Conservation (phyloP, 2,888 invertebrate species). For the Hermaeophaga mercurialis region DNA sequence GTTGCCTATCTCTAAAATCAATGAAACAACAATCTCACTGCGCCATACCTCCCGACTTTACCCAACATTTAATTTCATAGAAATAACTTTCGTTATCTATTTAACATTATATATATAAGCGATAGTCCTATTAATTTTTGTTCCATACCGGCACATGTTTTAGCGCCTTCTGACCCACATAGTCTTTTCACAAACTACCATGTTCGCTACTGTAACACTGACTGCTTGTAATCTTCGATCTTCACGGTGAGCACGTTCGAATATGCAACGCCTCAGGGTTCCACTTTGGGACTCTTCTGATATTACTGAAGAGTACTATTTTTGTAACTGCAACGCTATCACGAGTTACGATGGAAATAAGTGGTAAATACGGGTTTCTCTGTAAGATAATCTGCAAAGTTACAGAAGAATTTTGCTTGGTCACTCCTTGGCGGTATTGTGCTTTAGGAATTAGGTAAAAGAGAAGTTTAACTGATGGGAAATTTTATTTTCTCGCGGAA, state of each 20-base stretch:
- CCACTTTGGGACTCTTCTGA: conserved; percentile 11
- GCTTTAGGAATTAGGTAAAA: conserved; percentile 9
- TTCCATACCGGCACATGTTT: conserved; percentile 1
- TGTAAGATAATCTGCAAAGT: conserved; percentile 12
- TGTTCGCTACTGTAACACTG: conserved; percentile 19
- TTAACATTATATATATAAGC: no score
- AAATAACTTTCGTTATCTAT: no score
- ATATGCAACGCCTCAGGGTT: conserved; percentile 19
- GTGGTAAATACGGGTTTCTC: conserved; percentile 17
- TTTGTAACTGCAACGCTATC: conserved; percentile 19
- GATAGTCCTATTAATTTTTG: no score
- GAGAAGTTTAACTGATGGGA: background rate
- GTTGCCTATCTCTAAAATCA: no score
- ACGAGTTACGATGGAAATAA: conserved; percentile 17
- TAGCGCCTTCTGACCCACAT: conserved; percentile 16
- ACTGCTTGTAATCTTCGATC: conserved; percentile 7
- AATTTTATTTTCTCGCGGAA: background rate
- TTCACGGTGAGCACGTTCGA: conserved; percentile 15
- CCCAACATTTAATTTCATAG: no score
- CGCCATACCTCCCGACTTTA: no score
- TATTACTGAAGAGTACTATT: conserved; percentile 20
- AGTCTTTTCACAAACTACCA: background rate
- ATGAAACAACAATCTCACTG: no score
- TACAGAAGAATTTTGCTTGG: conserved; percentile 1
- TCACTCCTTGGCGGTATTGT: background rate